These are phyloP conservation scores for Platyrinchus mystaceus DNA, from an alignment of 2,797 vertebrate species.

Conservation along the genomic window DNA sequence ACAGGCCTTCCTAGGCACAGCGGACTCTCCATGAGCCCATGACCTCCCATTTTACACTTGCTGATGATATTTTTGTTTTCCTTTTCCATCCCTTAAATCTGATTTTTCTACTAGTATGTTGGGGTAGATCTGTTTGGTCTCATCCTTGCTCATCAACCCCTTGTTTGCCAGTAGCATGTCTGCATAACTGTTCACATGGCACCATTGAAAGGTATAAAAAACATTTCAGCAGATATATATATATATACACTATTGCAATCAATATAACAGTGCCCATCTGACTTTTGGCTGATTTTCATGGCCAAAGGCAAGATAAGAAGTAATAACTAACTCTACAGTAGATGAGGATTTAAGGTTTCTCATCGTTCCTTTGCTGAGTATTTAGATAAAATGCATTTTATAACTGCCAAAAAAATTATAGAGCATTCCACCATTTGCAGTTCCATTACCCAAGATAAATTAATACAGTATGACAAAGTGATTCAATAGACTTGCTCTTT, in stretches of 20 bases:
- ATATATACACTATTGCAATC: no score
- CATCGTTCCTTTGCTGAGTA: conserved; percentile 32
- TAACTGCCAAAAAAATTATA: conserved; percentile 30
- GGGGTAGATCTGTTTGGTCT: not conserved
- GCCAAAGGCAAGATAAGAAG: conserved; percentile 22
- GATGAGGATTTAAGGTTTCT: conserved; percentile 46
- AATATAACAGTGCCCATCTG: not conserved
- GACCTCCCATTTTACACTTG: not conserved
- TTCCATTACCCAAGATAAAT: conserved; percentile 61
- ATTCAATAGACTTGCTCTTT: conserved; percentile 49
- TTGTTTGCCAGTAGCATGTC: not conserved
- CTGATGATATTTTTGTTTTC: not conserved
- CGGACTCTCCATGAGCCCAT: not conserved
- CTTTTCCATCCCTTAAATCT: not conserved
- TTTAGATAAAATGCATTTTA: conserved; percentile 58
- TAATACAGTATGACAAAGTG: conserved; percentile 57
- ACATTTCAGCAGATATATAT: not conserved
- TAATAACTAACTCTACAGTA: conserved; percentile 29
- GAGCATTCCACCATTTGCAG: conserved; percentile 43
- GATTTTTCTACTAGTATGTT: not conserved
- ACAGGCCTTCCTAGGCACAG: not conserved
- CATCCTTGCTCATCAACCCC: not conserved
- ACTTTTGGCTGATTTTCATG: conserved; percentile 7
- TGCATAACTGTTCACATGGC: not conserved
- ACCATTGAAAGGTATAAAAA: not conserved